These are phyloP conservation scores for Phenganax subtilis DNA, from an alignment of 92 coral and sea anemone genomes.

Conservation along the genomic window DNA sequence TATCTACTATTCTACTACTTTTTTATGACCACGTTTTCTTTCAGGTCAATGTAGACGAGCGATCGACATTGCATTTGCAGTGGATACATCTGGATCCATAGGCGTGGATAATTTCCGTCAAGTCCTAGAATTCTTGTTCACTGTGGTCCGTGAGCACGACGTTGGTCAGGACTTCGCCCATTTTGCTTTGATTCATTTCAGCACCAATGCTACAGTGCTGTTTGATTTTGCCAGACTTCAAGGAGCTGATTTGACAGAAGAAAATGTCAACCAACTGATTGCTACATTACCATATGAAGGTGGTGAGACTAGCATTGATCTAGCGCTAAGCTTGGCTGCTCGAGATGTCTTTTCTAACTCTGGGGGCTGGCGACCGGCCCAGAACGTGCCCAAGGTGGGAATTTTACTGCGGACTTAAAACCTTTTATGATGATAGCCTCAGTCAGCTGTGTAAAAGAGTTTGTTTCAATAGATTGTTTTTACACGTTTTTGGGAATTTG, in stretches of 20 bases:
- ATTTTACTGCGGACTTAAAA: neutral
- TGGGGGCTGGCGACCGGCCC: constrained; percentile 61
- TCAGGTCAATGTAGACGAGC: constrained; percentile 18
- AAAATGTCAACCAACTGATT: constrained; percentile 47
- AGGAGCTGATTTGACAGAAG: constrained; percentile 9
- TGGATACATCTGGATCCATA: constrained; percentile 29
- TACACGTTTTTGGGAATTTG: neutral
- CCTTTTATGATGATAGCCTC: neutral
- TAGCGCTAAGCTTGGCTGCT: constrained; percentile 64
- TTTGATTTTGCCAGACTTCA: constrained; percentile 17
- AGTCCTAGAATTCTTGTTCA: constrained; percentile 10
- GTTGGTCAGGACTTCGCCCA: constrained; percentile 27
- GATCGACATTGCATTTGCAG: constrained; percentile 31
- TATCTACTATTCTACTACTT: neutral
- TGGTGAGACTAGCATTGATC: constrained; percentile 71
- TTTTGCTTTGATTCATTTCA: constrained; percentile 23
- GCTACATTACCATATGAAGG: constrained; percentile 55
- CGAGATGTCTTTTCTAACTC: constrained; percentile 47
- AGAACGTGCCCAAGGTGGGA: constrained; percentile 14
- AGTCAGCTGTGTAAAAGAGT: neutral
- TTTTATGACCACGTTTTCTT: neutral
- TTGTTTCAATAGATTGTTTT: neutral
- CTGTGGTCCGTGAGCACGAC: constrained; percentile 28
- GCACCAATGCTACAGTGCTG: constrained; percentile 3
- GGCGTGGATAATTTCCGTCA: neutral